Evolutionary conservation across 23 tunicate species (phyloP).

Genomic region (Corella eumyota): DNA sequence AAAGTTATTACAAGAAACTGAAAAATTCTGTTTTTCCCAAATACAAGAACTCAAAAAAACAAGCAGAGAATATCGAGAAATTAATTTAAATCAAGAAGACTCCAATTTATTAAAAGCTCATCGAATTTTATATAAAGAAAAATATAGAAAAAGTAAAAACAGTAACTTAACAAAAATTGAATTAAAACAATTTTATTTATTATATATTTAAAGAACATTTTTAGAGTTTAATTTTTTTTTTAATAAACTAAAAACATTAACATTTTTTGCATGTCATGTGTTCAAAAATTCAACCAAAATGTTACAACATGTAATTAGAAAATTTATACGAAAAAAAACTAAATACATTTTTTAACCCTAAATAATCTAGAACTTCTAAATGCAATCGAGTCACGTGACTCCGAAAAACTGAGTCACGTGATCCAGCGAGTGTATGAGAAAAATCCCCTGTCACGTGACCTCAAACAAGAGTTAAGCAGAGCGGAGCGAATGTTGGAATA

Average conservation of each 20-base stretch:
- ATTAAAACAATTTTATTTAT: too few species aligned
- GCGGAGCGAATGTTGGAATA: slow-evolving; percentile 22
- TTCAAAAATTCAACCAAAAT: too few species aligned
- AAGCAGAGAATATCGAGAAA: slow-evolving; percentile 2
- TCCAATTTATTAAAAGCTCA: slow-evolving; percentile 1
- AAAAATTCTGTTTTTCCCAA: not conserved
- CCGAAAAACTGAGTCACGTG: slow-evolving; percentile 3
- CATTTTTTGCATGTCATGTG: too few species aligned
- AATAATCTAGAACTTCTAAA: not conserved
- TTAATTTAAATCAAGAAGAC: not conserved
- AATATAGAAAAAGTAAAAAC: slow-evolving; percentile 15
- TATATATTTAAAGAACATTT: too few species aligned
- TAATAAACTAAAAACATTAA: too few species aligned
- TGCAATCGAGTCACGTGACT: slow-evolving; percentile 2
- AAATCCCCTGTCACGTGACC: slow-evolving; percentile 7
- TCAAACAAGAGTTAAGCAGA: slow-evolving; percentile 8
- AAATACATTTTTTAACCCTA: not conserved
- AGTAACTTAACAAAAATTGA: too few species aligned
- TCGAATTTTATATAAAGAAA: slow-evolving; percentile 11
- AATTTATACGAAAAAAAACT: too few species aligned
- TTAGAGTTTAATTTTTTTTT: too few species aligned
- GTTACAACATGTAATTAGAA: too few species aligned
- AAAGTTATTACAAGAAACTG: not conserved
- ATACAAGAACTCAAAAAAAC: not conserved
- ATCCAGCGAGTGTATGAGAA: slow-evolving; percentile 9